Evolutionary conservation across 2,113 vertebrate species (phyloP), one percentile per base, ranked within the genome.

Genomic region (Triplophysa tibetana): DNA sequence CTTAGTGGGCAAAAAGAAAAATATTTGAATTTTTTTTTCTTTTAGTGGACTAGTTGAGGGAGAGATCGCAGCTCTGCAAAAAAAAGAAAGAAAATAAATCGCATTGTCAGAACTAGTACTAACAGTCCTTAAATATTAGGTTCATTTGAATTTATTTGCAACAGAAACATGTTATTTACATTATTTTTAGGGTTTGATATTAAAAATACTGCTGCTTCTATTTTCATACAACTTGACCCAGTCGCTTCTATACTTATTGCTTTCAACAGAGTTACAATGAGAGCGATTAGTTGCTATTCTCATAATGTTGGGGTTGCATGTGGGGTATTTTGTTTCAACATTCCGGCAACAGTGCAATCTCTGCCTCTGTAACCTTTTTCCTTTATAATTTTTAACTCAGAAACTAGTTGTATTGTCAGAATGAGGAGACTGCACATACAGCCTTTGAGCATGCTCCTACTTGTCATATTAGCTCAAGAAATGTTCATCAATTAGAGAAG

Each of bases 391-490:
- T 81, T 75, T 81, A 69, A 48, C 79, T 77, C 41, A 81, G 54
- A 84, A 78, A 65, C 56, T 50, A 26, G 21, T 21, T 33, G 79
- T 65, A 67, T 60, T 78, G 45, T 64, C 43, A 81, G 48, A 62
- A 81, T 79, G 75, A 67, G 41, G 60, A 68, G 65, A 70, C 63
- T 84, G 77, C 63, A 45, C 75, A 75, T 63, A 75, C 64, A 26
- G 63, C 70, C 79, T 78, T 48, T 23, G 17, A 58, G 52, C 75
- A 64, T 77, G 83, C 77, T 77, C 26, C 76, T 62, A 79, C 83
- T 78, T 67, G 83, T 29, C 3, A 72, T 81, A 84, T 84, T 78
- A 81, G 45, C 29, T 24, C 9, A 84, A 74, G 75, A 77, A 81
- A 81, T 80, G 69, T 63, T 64, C 75, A 63, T 41, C 29, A 61